phyloP scores from a whole-genome alignment of 2,797 vertebrate species.

The Dermochelys coriacea region DNA sequence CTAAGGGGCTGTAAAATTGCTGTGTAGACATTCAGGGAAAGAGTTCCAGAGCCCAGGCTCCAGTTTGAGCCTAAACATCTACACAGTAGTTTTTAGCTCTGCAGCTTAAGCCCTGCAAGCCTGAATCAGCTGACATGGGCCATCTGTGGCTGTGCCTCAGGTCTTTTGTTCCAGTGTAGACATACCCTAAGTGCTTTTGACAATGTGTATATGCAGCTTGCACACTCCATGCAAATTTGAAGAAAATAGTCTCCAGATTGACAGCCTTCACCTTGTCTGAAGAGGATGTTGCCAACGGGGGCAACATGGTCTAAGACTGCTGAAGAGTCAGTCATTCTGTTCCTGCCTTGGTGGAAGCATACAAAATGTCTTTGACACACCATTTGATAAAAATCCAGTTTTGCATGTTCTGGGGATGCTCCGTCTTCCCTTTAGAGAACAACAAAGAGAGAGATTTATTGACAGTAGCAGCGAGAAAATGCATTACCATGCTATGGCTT shows the following conservation, averaged over 20 bases:
- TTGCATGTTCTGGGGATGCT: neutral
- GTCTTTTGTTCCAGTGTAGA: neutral
- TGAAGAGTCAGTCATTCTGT: neutral
- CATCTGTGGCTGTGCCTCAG: neutral
- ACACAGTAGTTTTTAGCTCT: neutral
- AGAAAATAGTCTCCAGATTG: neutral
- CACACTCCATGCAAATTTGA: neutral
- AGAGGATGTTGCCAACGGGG: neutral
- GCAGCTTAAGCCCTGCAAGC: neutral
- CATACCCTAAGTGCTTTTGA: neutral
- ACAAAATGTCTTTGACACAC: neutral
- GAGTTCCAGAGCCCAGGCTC: neutral
- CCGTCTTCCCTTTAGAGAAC: slow-evolving; percentile 3
- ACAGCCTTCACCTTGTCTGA: neutral
- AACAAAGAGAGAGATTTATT: neutral
- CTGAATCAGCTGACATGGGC: neutral
- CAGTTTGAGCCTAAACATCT: neutral
- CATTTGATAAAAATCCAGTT: slow-evolving; percentile 11
- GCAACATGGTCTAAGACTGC: neutral
- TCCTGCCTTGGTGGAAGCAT: neutral
- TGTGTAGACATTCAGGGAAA: neutral
- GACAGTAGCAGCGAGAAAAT: slow-evolving; percentile 7
- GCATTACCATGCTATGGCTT: neutral
- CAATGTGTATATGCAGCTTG: neutral
- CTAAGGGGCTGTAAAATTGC: neutral